Evolutionary conservation across 2,797 vertebrate species (phyloP).

Genomic region (Bradypus variegatus): DNA sequence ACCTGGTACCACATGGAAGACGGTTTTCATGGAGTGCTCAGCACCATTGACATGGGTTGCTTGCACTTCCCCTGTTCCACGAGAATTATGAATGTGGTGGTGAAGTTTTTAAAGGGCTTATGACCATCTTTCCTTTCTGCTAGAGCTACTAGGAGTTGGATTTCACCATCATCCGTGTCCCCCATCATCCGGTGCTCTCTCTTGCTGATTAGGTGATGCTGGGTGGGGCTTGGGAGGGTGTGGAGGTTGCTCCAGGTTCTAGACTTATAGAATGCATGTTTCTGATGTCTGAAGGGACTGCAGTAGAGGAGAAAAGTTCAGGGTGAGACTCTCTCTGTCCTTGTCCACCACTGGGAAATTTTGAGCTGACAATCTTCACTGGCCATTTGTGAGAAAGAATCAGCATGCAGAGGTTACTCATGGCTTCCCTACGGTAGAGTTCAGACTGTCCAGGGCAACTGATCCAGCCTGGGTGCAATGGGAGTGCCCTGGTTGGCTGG

Average conservation of each 20-base stretch:
- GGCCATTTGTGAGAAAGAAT: neutral
- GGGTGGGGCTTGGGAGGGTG: neutral
- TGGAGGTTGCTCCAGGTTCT: neutral
- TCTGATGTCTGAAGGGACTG: neutral
- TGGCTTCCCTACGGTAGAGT: neutral
- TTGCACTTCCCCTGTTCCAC: constrained; percentile 69
- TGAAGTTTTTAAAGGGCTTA: constrained; percentile 74
- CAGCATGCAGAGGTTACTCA: too few relatives aligned
- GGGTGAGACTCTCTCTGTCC: neutral
- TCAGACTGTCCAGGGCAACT: neutral
- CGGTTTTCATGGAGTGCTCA: constrained; percentile 80
- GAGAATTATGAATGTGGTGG: constrained; percentile 66
- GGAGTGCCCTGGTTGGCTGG: neutral
- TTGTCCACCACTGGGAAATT: neutral
- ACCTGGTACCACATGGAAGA: constrained; percentile 81
- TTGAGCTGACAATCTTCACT: neutral
- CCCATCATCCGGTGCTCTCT: neutral
- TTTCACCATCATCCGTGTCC: too few relatives aligned
- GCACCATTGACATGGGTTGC: constrained; percentile 53
- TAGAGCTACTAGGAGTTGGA: neutral
- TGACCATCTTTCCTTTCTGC: constrained; percentile 41
- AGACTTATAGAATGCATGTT: neutral
- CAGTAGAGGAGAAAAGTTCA: neutral
- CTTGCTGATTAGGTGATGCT: neutral
- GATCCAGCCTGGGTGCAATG: neutral